These are phyloP conservation scores for Himalopsyche tibetana DNA, from an alignment of 2,888 invertebrate genomes.

Conservation along the genomic window DNA sequence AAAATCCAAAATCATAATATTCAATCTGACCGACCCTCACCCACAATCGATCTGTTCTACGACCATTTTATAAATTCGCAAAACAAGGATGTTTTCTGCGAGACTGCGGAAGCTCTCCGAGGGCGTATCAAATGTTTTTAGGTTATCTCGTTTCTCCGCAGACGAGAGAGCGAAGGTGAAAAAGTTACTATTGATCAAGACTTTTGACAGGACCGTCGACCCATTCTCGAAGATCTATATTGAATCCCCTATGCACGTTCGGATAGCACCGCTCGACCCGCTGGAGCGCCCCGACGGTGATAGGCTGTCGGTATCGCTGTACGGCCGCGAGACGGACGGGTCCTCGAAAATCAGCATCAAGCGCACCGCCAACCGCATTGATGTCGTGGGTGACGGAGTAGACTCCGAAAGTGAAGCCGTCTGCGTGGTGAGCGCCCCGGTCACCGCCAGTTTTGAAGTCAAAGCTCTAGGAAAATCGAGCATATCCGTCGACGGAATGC, in stretches of 20 bases:
- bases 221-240: slow-evolving; percentile 75
- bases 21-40: background rate
- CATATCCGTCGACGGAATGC: slow-evolving; percentile 72
- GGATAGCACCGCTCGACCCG: slow-evolving; percentile 74
- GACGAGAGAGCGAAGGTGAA: slow-evolving; percentile 68
- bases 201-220: slow-evolving; percentile 75
- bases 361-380: slow-evolving; percentile 74
- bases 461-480: slow-evolving; percentile 68
- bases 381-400: slow-evolving; percentile 72
- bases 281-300: slow-evolving; percentile 74
- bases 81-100: background rate
- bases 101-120: slow-evolving; percentile 23
- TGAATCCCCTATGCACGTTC: slow-evolving; percentile 76
- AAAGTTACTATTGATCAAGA: slow-evolving; percentile 73
- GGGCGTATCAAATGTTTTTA: slow-evolving; percentile 68
- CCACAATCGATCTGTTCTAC: background rate
- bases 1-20: background rate
- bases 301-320: slow-evolving; percentile 74
- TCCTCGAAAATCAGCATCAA: slow-evolving; percentile 73
- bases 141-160: slow-evolving; percentile 71
- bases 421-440: slow-evolving; percentile 75
- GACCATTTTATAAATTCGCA: background rate
- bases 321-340: slow-evolving; percentile 67
- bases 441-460: slow-evolving; percentile 69
- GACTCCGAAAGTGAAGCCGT: slow-evolving; percentile 72